Percentiles rank a stretch among this genome's conserved stretches.
Evolutionary conservation across 2,113 vertebrate genomes (phyloP).

Genomic region (Fukomys damarensis): DNA sequence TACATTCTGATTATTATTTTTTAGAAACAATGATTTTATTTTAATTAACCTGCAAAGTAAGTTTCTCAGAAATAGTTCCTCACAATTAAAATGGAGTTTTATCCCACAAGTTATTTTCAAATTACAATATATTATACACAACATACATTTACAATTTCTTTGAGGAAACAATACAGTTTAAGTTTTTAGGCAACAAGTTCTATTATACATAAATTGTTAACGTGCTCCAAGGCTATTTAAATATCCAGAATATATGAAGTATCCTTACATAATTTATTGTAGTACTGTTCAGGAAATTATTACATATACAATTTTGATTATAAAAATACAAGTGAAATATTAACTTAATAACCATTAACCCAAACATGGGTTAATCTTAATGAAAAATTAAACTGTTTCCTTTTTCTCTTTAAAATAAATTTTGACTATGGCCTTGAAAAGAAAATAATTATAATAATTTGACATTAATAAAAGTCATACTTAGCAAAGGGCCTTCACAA

Average conservation of each 20-base stretch:
- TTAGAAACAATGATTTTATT: neutral
- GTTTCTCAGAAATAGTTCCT: neutral
- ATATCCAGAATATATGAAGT: neutral
- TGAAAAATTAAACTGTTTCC: neutral
- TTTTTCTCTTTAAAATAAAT: neutral
- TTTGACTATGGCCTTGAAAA: neutral
- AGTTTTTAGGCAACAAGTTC: neutral
- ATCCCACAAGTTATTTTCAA: neutral
- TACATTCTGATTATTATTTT: neutral
- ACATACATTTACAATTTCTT: neutral
- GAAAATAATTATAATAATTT: slow-evolving; percentile 12
- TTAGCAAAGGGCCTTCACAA: neutral
- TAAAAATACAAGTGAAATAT: neutral
- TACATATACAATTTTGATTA: neutral
- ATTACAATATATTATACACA: neutral
- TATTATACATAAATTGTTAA: neutral
- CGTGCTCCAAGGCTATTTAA: neutral
- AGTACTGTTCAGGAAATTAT: neutral
- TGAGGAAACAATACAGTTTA: neutral
- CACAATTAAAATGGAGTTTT: neutral
- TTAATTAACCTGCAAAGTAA: neutral
- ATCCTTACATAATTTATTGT: neutral
- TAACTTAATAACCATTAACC: neutral
- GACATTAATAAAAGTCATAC: neutral
- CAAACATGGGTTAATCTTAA: neutral